A percentile compares a stretch with the other conserved stretches of the same genome.
phyloP scores from a whole-genome alignment of 2,888 invertebrate species.

The Lingula anatina region DNA sequence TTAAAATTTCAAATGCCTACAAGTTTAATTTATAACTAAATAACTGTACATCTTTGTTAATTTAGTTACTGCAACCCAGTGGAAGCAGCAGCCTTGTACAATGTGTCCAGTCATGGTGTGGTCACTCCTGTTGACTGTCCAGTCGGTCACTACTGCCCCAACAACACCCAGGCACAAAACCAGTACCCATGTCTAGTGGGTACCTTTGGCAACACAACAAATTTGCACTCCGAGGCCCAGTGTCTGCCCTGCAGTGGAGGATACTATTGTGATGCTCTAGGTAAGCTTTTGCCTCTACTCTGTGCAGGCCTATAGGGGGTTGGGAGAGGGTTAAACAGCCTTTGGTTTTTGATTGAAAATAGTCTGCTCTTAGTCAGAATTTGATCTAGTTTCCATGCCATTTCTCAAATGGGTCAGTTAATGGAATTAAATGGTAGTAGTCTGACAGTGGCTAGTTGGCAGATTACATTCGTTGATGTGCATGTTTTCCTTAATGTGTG shows the following conservation, averaged over 20 bases:
- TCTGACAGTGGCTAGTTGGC: too few relatives aligned
- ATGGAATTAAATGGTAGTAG: too few relatives aligned
- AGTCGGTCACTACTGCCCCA: constrained; percentile 36
- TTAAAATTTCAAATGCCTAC: not conserved
- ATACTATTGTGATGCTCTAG: constrained; percentile 27
- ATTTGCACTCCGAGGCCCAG: constrained; percentile 22
- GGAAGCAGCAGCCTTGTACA: constrained; percentile 22
- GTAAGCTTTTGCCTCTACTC: constrained; percentile 12
- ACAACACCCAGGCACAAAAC: constrained; percentile 26
- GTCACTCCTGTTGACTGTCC: constrained; percentile 31
- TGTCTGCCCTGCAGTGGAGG: constrained; percentile 37
- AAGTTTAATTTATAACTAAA: too few relatives aligned
- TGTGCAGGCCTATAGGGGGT: not conserved
- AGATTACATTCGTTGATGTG: too few relatives aligned
- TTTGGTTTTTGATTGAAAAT: too few relatives aligned
- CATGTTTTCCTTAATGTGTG: too few relatives aligned
- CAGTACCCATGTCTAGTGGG: constrained; percentile 37
- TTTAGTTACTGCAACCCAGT: constrained; percentile 38
- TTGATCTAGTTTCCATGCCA: too few relatives aligned
- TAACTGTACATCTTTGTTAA: not conserved
- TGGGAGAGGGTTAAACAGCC: not conserved
- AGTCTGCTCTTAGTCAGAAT: too few relatives aligned
- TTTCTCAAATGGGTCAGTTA: too few relatives aligned
- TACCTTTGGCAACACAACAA: constrained; percentile 33
- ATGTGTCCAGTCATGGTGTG: constrained; percentile 24